Base-by-base conservation (phyloP, 2,113 vertebrate genomes). In the Dasyornis broadbenti region DNA sequence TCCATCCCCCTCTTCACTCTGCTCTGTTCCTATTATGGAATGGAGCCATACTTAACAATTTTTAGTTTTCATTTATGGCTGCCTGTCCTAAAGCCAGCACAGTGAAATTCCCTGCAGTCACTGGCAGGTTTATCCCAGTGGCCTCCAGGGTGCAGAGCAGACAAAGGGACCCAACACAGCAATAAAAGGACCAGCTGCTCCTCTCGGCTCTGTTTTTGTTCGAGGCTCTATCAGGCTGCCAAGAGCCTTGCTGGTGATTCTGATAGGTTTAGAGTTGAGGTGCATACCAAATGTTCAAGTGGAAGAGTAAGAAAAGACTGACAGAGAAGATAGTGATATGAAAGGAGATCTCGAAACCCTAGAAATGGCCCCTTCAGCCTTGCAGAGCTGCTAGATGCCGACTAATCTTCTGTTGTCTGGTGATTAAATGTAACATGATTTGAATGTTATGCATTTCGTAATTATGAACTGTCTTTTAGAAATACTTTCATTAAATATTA, bases 181-280 rank as follows among this genome's bases (percentile, higher is more conserved):
- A 90, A 69, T 96, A 70, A 95, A 96, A 92, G 79, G 59, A 91
- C 95, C 95, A 96, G 95, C 93, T 96, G 94, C 93, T 96, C 47
- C 76, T 79, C 89, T 88, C 39, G 1, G 68, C 79, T 94, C 70
- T 0, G 35, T 86, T 96, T 94, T 95, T 96, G 93, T 96, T 93
- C 30, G 37, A 73, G 88, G 28, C 82, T 90, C 84, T 89, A 66
- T 91, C 95, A 40, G 76, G 68, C 93, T 93, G 90, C 93, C 80
- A 81, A 63, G 88, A 92, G 76, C 87, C 71, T 89, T 10, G 13
- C 85, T 91, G 82, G 79, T 80, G 82, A 82, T 94, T 93, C 90
- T 93, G 91, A 94, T 90, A 95, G 92, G 84, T 88, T 92, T 78
- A 78, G 87, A 77, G 76, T 82, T 66, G 94, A 73, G 75, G 47